Evolutionary conservation across 2,888 invertebrate species (phyloP), one percentile per base, ranked within the genome.

Genomic region (Andrena hattorfiana): DNA sequence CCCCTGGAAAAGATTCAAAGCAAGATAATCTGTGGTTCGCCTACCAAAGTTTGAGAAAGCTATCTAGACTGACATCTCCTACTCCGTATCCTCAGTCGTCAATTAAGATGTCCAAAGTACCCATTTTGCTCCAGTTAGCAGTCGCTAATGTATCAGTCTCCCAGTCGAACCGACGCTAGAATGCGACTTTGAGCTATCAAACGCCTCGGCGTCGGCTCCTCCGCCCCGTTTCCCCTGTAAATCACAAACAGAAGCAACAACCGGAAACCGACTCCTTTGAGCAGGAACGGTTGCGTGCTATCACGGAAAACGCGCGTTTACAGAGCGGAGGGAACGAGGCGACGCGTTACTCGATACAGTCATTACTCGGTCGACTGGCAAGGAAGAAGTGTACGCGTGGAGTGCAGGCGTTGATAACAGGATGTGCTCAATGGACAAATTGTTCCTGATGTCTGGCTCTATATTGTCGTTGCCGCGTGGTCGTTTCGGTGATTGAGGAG

Each of bases 391-490:
- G 51, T 62, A 48, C 67, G 64, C 1, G 60, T 26, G 73, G 51
- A 79, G 62, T 26, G 71, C 70, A 51, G 73, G 76, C 75, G 75
- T 16, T 77, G 81, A 87, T 88, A 88, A 88, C 85, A 60, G 85
- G 84, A 87, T 77, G 76, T 72, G 81, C 81, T 85, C 85, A 84
- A 85, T 80, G 85, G 64, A 63, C 75, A 88, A 88, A 88, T 88
- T 84, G 87, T 83, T 81, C 69, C 59, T 35, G 74, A 83, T 77
- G 77, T 85, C 74, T 79, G 82, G 67, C 70, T 49, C 49, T 35
- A 63, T 59, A 64, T 72, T 82, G 80, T 80, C 82, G 79, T 67
- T 66, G 74, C 68, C 68, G 70, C 75, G 74, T 5, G 77, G 26
- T 67, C 48, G 74, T 62, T 63, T 68, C 69, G 69, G 63, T 30